Evolutionary conservation across 2,888 invertebrate genomes (phyloP), one percentile per base, ranked within the genome.

Genomic region (Graphium colonna): DNA sequence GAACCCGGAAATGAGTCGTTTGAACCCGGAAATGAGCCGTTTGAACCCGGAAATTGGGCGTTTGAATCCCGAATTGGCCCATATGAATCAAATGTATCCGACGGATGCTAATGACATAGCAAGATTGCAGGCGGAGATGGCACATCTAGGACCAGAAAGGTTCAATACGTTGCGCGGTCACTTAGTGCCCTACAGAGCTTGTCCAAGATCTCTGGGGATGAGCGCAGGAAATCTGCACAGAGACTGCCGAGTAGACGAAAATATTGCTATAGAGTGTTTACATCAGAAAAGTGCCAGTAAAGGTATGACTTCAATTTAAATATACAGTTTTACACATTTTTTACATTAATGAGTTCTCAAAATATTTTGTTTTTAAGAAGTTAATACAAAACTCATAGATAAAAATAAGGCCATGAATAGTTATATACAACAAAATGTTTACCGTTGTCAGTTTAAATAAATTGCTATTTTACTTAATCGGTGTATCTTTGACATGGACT

Each of bases 131-230:
- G 61, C 62, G 0, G 82, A 85, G 40, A 72, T 83, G 67, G 67
- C 61, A 1, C 78, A 79, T 52, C 62, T 83, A 57, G 71, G 68
- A 1, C 69, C 67, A 2, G 79, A 80, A 10, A 78, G 76, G 53
- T 86, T 79, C 64, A 91, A 75, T 48, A 86, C 88, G 0, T 46
- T 90, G 58, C 65, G 90, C 52, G 80, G 91, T 42, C 73, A 91
- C 69, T 62, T 91, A 62, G 84, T 86, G 0, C 84, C 82, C 3
- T 86, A 85, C 41, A 74, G 82, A 16, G 69, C 71, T 0, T 87
- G 87, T 57, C 81, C 77, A 43, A 68, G 84, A 15, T 58, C 67
- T 1, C 51, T 86, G 49, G 85, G 82, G 0, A 73, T 82, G 73
- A 86, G 85, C 47, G 79, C 79, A 0, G 79, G 77, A 8, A 86